Evolutionary conservation across 2,113 vertebrate species (phyloP), one percentile per base, ranked within the genome.

Genomic region (Nyctereutes procyonoides): DNA sequence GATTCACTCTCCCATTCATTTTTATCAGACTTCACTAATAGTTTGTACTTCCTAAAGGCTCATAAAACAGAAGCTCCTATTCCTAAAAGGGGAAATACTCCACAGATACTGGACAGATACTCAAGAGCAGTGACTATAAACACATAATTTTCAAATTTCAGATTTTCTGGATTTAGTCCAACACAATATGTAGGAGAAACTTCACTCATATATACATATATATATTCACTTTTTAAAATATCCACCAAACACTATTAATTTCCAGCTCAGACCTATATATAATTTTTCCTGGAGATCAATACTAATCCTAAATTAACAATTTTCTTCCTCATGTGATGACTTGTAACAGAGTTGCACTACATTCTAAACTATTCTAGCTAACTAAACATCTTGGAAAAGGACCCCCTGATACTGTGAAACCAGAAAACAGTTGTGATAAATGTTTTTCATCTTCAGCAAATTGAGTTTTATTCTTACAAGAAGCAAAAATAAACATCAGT

Each of bases 211-310:
- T 60, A 43, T 10, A 28, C 26, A 71, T 43, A 19, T 20, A 55
- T 73, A n/a, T 73, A n/a, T 32, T 56, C n/a, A 22, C 48, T 65
- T 73, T 62, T 0, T 86, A 90, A 96, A 95, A 73, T 86, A 95
- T 58, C 1, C 73, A 63, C 8, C 10, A 80, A 28, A 51, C 9
- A 32, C 17, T 77, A 87, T 62, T 71, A 26, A 55, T 90, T 43
- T 91, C 81, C 58, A 80, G 56, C 43, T 83, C 88, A 81, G n/a
- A 11, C 2, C 0, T 69, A 7, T 56, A 86, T 92, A 83, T 92
- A 22, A 96, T 32, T 81, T 81, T 71, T 55, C 26, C 55, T 74
- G 10, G 22, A 95, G 28, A 62, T 5, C 43, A 92, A 20, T n/a
- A 87, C 11, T 62, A 24, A 86, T 62, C 24, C 14, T 86, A 17